Percentiles rank a stretch among this genome's conserved stretches.
Evolutionary conservation across 2,888 invertebrate genomes (phyloP).

Genomic region (Thumatha senex): DNA sequence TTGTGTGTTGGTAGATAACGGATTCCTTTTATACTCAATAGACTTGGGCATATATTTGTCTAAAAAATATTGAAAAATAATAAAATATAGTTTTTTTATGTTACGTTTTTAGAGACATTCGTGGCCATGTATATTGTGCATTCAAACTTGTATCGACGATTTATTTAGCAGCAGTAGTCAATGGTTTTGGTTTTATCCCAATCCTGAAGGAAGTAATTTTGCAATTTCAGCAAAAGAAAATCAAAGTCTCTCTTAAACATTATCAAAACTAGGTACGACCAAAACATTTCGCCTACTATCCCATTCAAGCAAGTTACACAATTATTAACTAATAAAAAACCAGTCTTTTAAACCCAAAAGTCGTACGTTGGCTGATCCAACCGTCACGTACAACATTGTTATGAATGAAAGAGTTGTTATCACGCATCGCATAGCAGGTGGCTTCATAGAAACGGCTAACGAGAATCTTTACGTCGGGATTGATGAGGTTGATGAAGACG

Average conservation of each 20-base stretch:
- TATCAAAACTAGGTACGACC: background rate
- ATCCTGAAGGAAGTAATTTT: no score
- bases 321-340: constrained; percentile 39
- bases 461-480: constrained; percentile 29
- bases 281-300: constrained; percentile 6
- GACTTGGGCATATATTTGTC: no score
- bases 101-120: no score
- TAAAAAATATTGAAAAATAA: no score
- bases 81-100: no score
- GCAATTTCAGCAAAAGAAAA: no score
- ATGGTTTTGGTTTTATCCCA: no score
- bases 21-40: no score
- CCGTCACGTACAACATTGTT: constrained; percentile 60
- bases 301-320: constrained; percentile 30
- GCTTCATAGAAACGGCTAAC: constrained; percentile 55
- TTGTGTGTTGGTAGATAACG: no score
- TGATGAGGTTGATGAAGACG: constrained; percentile 28
- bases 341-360: constrained; percentile 28
- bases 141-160: no score
- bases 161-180: no score
- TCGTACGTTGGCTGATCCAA: constrained; percentile 26
- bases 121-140: no score
- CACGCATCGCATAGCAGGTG: constrained; percentile 66
- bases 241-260: background rate
- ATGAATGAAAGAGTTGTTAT: constrained; percentile 68